A percentile compares a stretch with the other conserved stretches of the same genome.
Evolutionary conservation across 2,797 vertebrate species (phyloP).

Genomic region (Mareca strepera): DNA sequence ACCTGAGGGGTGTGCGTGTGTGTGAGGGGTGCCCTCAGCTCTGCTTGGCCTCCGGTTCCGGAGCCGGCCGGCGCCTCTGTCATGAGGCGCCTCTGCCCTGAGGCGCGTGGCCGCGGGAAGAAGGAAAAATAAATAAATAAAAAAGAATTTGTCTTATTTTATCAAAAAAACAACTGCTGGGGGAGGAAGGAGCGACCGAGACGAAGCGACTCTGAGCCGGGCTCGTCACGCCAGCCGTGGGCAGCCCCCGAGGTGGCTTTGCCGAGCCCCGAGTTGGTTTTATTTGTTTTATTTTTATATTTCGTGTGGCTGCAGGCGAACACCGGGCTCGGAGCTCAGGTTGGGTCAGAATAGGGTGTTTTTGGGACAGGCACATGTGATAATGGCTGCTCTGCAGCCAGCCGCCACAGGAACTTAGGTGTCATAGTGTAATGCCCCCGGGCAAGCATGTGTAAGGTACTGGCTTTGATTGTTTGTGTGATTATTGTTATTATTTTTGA

Average conservation of each 20-base stretch:
- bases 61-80: no score
- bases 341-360: background rate
- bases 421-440: background rate
- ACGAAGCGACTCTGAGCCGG: background rate
- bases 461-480: background rate
- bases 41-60: no score
- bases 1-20: background rate
- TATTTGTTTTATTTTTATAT: background rate
- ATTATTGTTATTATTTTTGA: background rate
- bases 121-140: no score
- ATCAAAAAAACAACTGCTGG: rapidly evolving
- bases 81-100: no score
- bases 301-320: background rate
- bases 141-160: background rate
- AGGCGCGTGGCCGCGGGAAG: background rate
- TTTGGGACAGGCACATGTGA: rapidly evolving
- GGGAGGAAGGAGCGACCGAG: background rate
- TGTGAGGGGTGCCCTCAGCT: no score
- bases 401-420: rapidly evolving
- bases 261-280: background rate
- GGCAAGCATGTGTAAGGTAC: rapidly evolving
- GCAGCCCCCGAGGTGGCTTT: background rate
- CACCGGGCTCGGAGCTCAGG: background rate
- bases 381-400: background rate
- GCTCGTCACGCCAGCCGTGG: background rate